Conservation (phyloP, 1,140 invertebrate genomes). For the Hydropsyche tenuis region DNA sequence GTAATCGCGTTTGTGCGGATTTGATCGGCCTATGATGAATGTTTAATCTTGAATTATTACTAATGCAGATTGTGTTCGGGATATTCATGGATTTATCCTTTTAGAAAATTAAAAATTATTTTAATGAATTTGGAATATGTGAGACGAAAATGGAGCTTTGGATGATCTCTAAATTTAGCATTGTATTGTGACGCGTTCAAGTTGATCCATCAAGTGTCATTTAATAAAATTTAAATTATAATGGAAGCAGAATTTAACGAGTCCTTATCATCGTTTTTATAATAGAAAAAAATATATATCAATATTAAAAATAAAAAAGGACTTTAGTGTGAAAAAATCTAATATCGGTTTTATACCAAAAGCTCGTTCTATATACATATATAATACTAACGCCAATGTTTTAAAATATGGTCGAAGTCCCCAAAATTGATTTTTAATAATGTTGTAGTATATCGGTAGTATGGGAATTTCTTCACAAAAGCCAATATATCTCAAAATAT, state of each 20-base stretch:
- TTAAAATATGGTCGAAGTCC: too few relatives aligned
- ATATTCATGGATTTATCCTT: not conserved
- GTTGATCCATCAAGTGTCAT: conserved; percentile 40
- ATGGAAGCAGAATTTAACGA: conserved; percentile 30
- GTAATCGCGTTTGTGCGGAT: too few relatives aligned
- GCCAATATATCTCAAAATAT: too few relatives aligned
- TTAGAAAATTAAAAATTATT: not conserved
- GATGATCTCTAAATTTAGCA: conserved; percentile 17
- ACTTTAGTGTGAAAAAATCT: not conserved
- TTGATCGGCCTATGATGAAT: too few relatives aligned
- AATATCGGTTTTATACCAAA: too few relatives aligned
- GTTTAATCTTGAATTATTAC: too few relatives aligned
- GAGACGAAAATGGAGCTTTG: not conserved
- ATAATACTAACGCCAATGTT: too few relatives aligned
- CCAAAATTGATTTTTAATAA: too few relatives aligned
- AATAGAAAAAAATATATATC: not conserved
- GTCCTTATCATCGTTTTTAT: not conserved
- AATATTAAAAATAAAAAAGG: conserved; percentile 2
- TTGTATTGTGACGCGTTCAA: not conserved
- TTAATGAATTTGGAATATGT: not conserved
- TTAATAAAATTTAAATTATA: conserved; percentile 39
- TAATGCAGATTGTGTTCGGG: too few relatives aligned
- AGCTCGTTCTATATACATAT: too few relatives aligned
- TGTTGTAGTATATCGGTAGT: too few relatives aligned
- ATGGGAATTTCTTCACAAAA: too few relatives aligned